Base-by-base conservation (phyloP, 2,888 invertebrate genomes). In the Ptilodon capucinus region DNA sequence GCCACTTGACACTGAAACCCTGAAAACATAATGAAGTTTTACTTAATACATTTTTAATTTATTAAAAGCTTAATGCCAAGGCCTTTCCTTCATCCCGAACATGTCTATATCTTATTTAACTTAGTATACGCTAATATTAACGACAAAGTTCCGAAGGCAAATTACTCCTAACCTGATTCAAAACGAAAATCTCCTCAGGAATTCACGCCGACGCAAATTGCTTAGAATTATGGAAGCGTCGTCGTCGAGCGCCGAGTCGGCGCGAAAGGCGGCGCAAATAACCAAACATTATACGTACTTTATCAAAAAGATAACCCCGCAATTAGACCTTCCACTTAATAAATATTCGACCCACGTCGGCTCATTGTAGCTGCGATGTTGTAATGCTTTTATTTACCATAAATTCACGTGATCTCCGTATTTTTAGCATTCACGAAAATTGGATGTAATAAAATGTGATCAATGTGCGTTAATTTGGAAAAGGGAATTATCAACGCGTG, bases 381-480 rank as follows among this genome's bases (percentile, higher is more conserved):
- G 51, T 60, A 64, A 64, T 62, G 65, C 49, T 67, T 65, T 67
- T 67, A 67, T 65, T 65, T 70, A 58, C 50, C 57, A 62, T 58
- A 57, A 67, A 65, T 67, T 60, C 56, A 50, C 44, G 48, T 48
- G 55, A 28, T 38, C 18, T 46, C 48, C 46, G 40, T 53, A 54
- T 50, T 61, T 61, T 43, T 58, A 46, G 40, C 16, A 17, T 35
- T 16, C 8, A 42, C 44, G 34, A 39, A 51, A 57, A 62, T 50
- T 64, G 49, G 42, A 21, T 50, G 49, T 50, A 55, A 64, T 58
- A 57, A 60, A 57, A 54, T 41, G 36, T 44, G 54, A 60, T 52
- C 7, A 21, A 6, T 21, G 21, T 21, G 7, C 7, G n/a, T n/a
- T n/a, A n/a, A n/a, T n/a, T n/a, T n/a, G n/a, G n/a, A n/a, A n/a